phyloP scores from a whole-genome alignment of 2,797 vertebrate genomes.

The Schizopygopsis pylzovi region DNA sequence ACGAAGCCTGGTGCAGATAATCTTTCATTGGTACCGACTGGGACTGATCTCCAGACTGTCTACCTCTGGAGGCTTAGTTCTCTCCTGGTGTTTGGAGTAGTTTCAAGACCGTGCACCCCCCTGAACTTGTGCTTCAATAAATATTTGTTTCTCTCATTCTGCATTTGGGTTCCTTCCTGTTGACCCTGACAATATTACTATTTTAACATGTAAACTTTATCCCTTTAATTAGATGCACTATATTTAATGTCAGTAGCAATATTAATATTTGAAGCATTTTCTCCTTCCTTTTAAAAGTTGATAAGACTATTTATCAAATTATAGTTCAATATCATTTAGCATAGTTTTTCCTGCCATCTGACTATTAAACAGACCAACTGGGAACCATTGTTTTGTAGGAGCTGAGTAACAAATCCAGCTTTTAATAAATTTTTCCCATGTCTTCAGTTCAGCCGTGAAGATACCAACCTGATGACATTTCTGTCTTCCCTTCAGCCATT shows the following conservation, averaged over 20 bases:
- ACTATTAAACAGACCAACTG: background rate
- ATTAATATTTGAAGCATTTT: background rate
- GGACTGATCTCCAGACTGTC: too few species aligned
- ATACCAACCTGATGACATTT: constrained; percentile 25
- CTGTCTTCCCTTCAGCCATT: background rate
- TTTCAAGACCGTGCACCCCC: too few species aligned
- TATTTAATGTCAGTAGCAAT: background rate
- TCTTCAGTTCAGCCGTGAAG: background rate
- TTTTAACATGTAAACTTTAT: background rate
- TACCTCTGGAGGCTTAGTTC: too few species aligned
- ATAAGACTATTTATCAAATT: background rate
- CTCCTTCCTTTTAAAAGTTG: background rate
- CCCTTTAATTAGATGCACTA: background rate
- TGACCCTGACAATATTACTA: background rate
- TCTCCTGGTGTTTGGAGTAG: too few species aligned
- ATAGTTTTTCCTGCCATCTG: background rate
- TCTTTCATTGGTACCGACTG: too few species aligned
- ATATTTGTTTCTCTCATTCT: too few species aligned
- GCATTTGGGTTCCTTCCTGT: too few species aligned
- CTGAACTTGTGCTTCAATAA: too few species aligned
- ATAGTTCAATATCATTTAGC: background rate
- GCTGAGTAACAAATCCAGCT: background rate
- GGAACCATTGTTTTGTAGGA: background rate
- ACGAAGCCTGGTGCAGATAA: too few species aligned
- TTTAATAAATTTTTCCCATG: background rate